Evolutionary conservation across 30 jellyfish, hydroid and myxozoan species (phyloP).

Genomic region (Calvadosia cruxmelitensis): DNA sequence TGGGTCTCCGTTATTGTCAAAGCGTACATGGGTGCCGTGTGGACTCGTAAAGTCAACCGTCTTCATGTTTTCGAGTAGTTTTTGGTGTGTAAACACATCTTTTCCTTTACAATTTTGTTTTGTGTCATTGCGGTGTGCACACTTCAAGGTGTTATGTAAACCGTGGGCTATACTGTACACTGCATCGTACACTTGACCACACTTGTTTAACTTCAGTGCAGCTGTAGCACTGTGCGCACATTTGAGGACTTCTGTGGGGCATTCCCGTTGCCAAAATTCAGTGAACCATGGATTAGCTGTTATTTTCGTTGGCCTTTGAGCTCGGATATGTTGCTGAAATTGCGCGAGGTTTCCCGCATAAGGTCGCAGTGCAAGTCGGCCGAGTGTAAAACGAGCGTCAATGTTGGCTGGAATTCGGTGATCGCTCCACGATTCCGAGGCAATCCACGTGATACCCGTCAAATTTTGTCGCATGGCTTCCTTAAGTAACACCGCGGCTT

Average conservation of each 20-base stretch:
- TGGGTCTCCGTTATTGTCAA: conserved; percentile 79
- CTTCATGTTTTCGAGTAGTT: conserved; percentile 23
- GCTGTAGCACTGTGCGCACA: conserved; percentile 7
- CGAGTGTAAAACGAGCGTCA: conserved; percentile 54
- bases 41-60: conserved; percentile 59
- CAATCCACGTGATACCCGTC: conserved; percentile 84
- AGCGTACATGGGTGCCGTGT: conserved; percentile 38
- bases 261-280: conserved; percentile 45
- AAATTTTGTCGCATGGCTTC: conserved; percentile 51
- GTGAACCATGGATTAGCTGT: conserved; percentile 75
- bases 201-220: conserved; percentile 53
- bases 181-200: conserved; percentile 78
- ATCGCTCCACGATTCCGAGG: conserved; percentile 89
- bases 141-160: conserved; percentile 15
- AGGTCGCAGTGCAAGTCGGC: conserved; percentile 77
- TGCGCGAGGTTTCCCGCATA: conserved; percentile 45
- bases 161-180: conserved; percentile 80
- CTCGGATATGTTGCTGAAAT: conserved; percentile 22
- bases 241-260: conserved; percentile 3
- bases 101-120: background rate
- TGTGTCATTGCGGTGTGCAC: background rate
- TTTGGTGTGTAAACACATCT: conserved; percentile 18
- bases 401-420: conserved; percentile 26
- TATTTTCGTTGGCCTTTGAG: conserved; percentile 42
- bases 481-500: conserved; percentile 47